Conservation (phyloP, 2,888 invertebrate species). For the Thereva unica region DNA sequence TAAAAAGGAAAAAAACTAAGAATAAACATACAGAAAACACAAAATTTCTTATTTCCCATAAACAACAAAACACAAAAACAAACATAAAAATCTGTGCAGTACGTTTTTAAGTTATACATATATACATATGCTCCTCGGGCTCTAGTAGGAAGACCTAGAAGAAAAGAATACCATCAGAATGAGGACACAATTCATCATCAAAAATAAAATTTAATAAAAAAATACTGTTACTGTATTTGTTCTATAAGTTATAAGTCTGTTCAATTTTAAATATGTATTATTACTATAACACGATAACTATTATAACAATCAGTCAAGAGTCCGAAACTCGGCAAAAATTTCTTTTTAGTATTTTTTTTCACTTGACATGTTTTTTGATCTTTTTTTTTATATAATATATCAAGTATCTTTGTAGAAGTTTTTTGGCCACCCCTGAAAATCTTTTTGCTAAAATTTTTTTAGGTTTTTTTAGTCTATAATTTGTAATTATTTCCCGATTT, state of each 20-base stretch:
- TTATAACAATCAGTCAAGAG: conserved; percentile 10
- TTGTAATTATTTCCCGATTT: no score
- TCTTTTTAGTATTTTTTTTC: no score
- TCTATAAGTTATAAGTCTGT: conserved; percentile 42
- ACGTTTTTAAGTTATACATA: conserved; percentile 18
- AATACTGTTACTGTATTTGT: conserved; percentile 38
- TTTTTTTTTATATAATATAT: no score
- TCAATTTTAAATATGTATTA: conserved; percentile 37
- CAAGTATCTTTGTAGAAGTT: no score
- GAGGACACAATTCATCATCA: neutral
- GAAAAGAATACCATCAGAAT: conserved; percentile 21
- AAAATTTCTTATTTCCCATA: conserved; percentile 32
- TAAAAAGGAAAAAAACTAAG: conserved; percentile 32
- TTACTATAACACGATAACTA: conserved; percentile 24
- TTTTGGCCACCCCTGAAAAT: no score
- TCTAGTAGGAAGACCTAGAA: conserved; percentile 22
- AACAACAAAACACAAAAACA: conserved; percentile 33
- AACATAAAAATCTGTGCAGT: conserved; percentile 34
- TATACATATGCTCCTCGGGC: conserved; percentile 27
- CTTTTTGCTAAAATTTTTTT: no score
- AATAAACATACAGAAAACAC: conserved; percentile 37
- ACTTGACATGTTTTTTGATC: no score
- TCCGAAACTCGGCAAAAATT: no score
- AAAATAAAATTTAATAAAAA: conserved; percentile 11
- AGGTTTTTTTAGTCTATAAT: no score